phyloP scores from a whole-genome alignment of 2,888 invertebrate species.

The Cremastinae sp. region DNA sequence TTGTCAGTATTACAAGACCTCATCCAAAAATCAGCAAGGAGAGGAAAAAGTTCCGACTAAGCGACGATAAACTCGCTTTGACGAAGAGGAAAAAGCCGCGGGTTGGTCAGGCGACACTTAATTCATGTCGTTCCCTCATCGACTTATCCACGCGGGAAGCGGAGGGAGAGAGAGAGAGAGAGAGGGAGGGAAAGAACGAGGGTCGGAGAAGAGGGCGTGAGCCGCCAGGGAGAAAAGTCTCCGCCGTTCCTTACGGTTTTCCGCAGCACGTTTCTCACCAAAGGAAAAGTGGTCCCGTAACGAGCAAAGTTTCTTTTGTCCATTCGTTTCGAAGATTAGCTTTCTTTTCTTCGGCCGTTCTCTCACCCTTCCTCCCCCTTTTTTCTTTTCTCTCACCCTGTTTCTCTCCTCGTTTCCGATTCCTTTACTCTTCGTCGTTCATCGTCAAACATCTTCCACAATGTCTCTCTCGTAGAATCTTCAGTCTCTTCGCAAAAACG shows the following conservation, averaged over 20 bases:
- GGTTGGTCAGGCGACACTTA: constrained; percentile 55
- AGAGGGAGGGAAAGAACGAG: no score
- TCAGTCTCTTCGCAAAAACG: constrained; percentile 47
- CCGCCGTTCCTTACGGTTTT: constrained; percentile 28
- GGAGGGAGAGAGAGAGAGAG: background rate
- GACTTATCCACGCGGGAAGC: background rate
- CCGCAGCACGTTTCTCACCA: constrained; percentile 49
- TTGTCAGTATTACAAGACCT: no score
- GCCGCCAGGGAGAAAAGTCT: constrained; percentile 31
- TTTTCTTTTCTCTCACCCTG: background rate
- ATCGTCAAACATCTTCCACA: constrained; percentile 4
- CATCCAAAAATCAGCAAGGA: background rate
- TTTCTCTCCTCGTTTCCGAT: constrained; percentile 4
- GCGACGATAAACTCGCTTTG: constrained; percentile 49
- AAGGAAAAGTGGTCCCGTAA: constrained; percentile 57
- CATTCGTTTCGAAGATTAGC: constrained; percentile 63
- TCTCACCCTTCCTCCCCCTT: constrained; percentile 20
- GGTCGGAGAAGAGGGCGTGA: constrained; percentile 25
- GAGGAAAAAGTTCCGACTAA: no score
- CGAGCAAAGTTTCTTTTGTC: constrained; percentile 63
- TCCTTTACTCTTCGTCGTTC: background rate
- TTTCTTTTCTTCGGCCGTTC: constrained; percentile 52
- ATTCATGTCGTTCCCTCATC: constrained; percentile 55
- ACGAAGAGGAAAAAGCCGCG: constrained; percentile 28
- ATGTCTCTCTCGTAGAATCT: constrained; percentile 15